Percentiles rank a stretch among this genome's conserved stretches.
Conservation (phyloP, 2,888 invertebrate species). For the Synanthedon vespiformis region DNA sequence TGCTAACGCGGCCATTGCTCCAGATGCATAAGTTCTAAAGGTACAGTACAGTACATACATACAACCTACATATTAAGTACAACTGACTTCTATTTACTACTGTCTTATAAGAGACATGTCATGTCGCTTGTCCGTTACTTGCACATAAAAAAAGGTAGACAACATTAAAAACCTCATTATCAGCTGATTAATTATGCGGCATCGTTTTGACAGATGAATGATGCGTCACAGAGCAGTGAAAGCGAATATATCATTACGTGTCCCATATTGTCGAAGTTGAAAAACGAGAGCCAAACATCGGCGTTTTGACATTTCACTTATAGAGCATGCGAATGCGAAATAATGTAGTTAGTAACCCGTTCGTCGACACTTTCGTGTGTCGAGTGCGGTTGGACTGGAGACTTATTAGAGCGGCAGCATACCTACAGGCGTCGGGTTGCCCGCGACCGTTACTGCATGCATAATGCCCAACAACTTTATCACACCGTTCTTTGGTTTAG, state of each 20-base stretch:
- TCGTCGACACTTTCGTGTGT: background rate
- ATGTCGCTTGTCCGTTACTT: background rate
- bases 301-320: conserved; percentile 27
- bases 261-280: conserved; percentile 26
- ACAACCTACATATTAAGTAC: too few relatives aligned
- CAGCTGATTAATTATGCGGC: conserved; percentile 36
- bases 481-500: conserved; percentile 22
- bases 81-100: too few relatives aligned
- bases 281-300: conserved; percentile 21
- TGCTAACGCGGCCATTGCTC: too few relatives aligned
- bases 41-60: too few relatives aligned
- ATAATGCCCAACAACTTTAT: conserved; percentile 49
- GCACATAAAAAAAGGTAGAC: background rate
- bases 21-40: too few relatives aligned
- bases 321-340: conserved; percentile 5
- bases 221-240: conserved; percentile 44
- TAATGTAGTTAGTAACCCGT: background rate
- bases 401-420: conserved; percentile 18
- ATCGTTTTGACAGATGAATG: conserved; percentile 23
- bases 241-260: conserved; percentile 47
- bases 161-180: conserved; percentile 38
- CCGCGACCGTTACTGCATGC: conserved; percentile 53
- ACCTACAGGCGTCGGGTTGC: conserved; percentile 10
- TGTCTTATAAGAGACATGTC: too few relatives aligned
- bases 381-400: conserved; percentile 13